Conservation (phyloP, 2,113 vertebrate species). For the Tenebrosternarchus preto region DNA sequence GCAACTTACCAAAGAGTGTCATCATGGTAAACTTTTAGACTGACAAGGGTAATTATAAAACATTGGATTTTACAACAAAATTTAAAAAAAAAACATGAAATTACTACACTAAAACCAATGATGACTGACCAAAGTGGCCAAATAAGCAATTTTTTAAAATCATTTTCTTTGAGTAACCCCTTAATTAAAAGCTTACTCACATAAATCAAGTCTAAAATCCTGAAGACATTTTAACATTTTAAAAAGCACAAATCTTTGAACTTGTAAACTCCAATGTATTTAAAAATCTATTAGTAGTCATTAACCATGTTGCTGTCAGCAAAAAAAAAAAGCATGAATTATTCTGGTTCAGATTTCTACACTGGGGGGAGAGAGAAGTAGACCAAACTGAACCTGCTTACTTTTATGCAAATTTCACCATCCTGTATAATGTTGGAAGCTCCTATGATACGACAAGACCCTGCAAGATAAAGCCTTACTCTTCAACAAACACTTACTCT, state of each 20-base stretch:
- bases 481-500: too few relatives aligned
- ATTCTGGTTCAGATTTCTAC: slow-evolving; percentile 30
- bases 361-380: slow-evolving; percentile 3
- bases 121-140: not conserved
- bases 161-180: not conserved
- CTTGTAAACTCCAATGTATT: slow-evolving; percentile 26
- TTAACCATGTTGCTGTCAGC: slow-evolving; percentile 4
- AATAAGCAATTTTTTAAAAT: not conserved
- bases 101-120: not conserved
- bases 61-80: not conserved
- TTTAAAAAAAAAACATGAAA: not conserved
- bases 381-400: slow-evolving; percentile 5
- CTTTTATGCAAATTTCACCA: not conserved
- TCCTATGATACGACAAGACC: not conserved
- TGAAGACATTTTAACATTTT: slow-evolving; percentile 4
- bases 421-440: not conserved
- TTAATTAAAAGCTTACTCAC: not conserved
- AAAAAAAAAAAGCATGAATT: slow-evolving; percentile 39
- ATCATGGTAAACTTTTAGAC: not conserved
- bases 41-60: not conserved
- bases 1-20: not conserved
- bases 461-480: not conserved
- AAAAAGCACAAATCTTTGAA: slow-evolving; percentile 15
- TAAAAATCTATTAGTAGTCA: slow-evolving; percentile 27
- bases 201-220: not conserved